These are phyloP conservation scores for Psophia crepitans DNA, from an alignment of 2,113 vertebrate genomes.

Conservation along the genomic window DNA sequence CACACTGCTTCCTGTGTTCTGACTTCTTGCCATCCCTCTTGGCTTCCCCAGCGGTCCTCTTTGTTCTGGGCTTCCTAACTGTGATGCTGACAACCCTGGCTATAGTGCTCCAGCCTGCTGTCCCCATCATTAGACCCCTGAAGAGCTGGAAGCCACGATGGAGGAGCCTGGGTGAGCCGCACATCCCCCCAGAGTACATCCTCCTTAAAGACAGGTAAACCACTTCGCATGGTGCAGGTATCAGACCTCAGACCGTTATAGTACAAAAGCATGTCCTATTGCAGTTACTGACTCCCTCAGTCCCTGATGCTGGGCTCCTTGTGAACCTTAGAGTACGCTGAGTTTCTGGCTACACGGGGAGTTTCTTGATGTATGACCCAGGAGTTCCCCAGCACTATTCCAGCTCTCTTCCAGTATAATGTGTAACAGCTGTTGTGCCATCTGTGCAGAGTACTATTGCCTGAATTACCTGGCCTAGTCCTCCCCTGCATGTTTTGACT, in stretches of 20 bases:
- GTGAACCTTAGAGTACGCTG: not conserved
- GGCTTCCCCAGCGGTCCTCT: slow-evolving; percentile 69
- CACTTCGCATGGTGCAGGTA: fast-evolving
- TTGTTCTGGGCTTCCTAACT: slow-evolving; percentile 74
- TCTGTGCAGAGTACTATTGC: not conserved
- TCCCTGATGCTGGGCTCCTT: not conserved
- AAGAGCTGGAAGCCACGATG: slow-evolving; percentile 80
- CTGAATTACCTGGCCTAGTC: not conserved
- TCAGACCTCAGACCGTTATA: not conserved
- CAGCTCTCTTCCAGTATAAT: not conserved
- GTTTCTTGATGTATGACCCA: not conserved
- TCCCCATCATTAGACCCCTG: slow-evolving; percentile 60
- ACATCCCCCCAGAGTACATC: slow-evolving; percentile 69
- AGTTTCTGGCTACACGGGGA: not conserved
- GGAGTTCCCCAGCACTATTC: not conserved
- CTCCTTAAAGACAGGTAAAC: slow-evolving; percentile 75
- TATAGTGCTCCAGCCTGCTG: slow-evolving; percentile 77
- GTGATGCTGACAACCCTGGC: slow-evolving; percentile 76
- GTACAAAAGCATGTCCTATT: not conserved
- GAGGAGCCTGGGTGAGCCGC: slow-evolving; percentile 84
- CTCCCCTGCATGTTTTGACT: not conserved
- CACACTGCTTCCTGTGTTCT: too few species aligned
- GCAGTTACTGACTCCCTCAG: not conserved
- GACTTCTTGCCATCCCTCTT: not conserved
- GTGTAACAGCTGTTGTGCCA: not conserved